Evolutionary conservation across 2,888 invertebrate genomes (phyloP), one percentile per base, ranked within the genome.

Genomic region (Prostheceraeus crozeri): DNA sequence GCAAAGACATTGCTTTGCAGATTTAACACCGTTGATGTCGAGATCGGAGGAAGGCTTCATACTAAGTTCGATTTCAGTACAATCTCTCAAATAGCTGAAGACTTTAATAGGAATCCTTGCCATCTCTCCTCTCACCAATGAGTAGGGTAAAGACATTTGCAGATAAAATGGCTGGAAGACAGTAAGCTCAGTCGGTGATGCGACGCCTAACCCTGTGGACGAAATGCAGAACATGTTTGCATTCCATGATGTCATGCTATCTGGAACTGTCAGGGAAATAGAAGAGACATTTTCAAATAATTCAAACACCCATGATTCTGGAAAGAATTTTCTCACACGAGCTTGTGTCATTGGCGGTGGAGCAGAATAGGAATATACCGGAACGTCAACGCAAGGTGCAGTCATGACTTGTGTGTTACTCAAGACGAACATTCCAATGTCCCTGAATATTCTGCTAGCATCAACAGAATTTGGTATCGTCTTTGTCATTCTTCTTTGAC

Each of bases 181-280:
- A 19, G 31, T 54, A 21, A 58, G 19, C 14, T 27, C 19, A 11
- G 30, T 19, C 8, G 58, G n/a, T 11, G 51, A 19, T 8, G 58
- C 33, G 23, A 58, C 25, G 52, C 58, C 55, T 10, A 58, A 8
- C n/a, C 58, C 57, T 28, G 21, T 57, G 27, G 23, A 27, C 4
- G 53, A 28, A 8, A 57, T 4, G 28, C 57, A 57, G 30, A 28
- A 57, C 25, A 31, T 19, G 57, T 57, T 19, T 11, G 57, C 57
- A 14, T 57, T 27, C 57, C 57, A 57, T 3, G 57, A 57, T 16
- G 57, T 57, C 3, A 57, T 57, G 6, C 54, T 57, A 56, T 57
- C 57, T 6, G 57, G 57, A 8, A 57, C 53, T 23, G 19, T 57
- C 11, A 56, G 35, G 25, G 28, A 31, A 4, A 56, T 53, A n/a